Base-by-base conservation (phyloP, 2,888 invertebrate genomes). In the Nemoura dubitans region DNA sequence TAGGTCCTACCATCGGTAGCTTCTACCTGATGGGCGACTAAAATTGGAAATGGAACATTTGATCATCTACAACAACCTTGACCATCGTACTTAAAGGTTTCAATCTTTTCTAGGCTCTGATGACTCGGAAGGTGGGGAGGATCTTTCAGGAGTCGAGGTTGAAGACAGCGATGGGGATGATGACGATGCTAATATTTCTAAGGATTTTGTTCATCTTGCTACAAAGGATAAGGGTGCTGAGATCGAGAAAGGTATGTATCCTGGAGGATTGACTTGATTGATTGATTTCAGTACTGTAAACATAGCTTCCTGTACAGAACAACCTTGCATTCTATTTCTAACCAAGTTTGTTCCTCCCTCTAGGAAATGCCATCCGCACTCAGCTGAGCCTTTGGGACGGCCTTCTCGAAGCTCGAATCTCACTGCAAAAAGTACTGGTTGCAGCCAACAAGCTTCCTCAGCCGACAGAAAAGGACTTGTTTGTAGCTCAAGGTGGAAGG, bases 361-460 rank as follows among this genome's bases (percentile, higher is more conserved):
- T 59, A 59, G 59, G 87, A 43, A 82, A 42, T 86, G 91, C 92
- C 29, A 90, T 91, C 27, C 89, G 89, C 88, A 89, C 90, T 87
- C 91, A 92, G 88, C 87, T 91, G 6, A 89, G 90, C 90, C 89
- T 97, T 0, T 98, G 97, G 97, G 98, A 98, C 91, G 95, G 94
- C 86, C 91, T 98, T 3, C 91, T 98, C 29, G 98, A 98, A 92
- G 93, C 95, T 90, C 93, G 98, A 88, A 98, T 98, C 89, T 96
- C 96, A 90, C 91, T 98, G 29, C 98, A 98, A 91, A 96, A 97
- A 91, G 94, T 96, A 89, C 91, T 98, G 85, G 92, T 93, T 80
- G 93, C 94, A 21, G 94, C 95, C 0, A 98, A 98, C 91, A 95
- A 95, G 90, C 93, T 98, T 91, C 98, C 98, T 0, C 94, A 96